Percentiles rank a stretch among this genome's conserved stretches.
phyloP scores from a whole-genome alignment of 2,113 vertebrate genomes.

The Otis tarda region DNA sequence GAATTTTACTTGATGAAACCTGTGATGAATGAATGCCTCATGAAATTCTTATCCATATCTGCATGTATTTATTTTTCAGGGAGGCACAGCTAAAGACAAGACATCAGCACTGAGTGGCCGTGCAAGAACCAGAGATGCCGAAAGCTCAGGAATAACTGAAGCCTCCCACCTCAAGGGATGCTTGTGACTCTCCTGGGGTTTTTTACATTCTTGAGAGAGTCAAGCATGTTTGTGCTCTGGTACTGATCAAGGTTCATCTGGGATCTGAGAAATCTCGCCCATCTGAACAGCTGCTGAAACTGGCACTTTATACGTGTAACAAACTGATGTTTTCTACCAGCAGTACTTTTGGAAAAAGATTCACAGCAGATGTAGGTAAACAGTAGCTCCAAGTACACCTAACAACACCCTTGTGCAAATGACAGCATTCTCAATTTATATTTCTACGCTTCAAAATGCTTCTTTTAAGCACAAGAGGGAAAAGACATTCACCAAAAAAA shows the following conservation, averaged over 20 bases:
- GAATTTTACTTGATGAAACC: neutral
- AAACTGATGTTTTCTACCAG: neutral
- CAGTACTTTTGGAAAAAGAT: neutral
- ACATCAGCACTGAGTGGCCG: neutral
- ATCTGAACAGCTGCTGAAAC: neutral
- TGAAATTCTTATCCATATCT: neutral
- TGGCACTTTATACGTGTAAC: fast-evolving
- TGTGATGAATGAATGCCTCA: neutral
- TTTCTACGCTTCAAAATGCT: neutral
- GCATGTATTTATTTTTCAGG: neutral
- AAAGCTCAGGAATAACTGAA: neutral
- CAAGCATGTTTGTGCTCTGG: no score
- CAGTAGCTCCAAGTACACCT: neutral
- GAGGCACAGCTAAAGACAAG: neutral
- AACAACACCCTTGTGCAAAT: neutral
- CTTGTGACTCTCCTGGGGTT: neutral
- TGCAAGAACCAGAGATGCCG: neutral
- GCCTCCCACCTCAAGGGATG: neutral
- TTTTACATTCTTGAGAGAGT: fast-evolving
- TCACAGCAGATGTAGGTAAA: neutral
- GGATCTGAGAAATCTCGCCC: neutral
- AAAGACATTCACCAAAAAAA: neutral
- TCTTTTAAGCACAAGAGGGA: neutral
- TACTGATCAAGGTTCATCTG: neutral
- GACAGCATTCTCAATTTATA: neutral